Conservation (phyloP, 2,797 vertebrate genomes). For the Eleutherodactylus coqui region DNA sequence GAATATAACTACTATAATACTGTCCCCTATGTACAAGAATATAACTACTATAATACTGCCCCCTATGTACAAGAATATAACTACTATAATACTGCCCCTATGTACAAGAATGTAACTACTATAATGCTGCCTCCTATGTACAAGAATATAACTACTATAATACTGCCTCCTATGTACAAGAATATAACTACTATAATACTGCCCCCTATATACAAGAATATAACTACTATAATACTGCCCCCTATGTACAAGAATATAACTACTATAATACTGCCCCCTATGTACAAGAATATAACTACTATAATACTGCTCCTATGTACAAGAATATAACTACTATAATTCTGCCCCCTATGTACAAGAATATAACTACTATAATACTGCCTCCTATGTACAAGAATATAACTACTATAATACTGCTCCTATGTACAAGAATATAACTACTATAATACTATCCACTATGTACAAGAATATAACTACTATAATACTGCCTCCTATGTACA, state of each 20-base stretch:
- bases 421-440: background rate
- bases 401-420: conserved; percentile 7
- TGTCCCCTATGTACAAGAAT: too few relatives aligned
- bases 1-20: too few relatives aligned
- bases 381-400: conserved; percentile 11
- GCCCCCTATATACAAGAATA: background rate
- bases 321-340: conserved; percentile 13
- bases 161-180: background rate
- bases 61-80: too few relatives aligned
- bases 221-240: background rate
- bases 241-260: conserved; percentile 2
- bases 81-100: too few relatives aligned
- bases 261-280: conserved; percentile 11
- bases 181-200: conserved; percentile 1
- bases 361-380: conserved; percentile 6
- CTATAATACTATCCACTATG: background rate
- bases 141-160: too few relatives aligned
- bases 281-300: conserved; percentile 12
- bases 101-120: too few relatives aligned
- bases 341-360: background rate
- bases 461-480: conserved; percentile 16
- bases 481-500: background rate
- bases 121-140: too few relatives aligned
- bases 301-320: background rate
- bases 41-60: too few relatives aligned